Evolutionary conservation across 2,113 vertebrate species (phyloP), one percentile per base, ranked within the genome.

Genomic region (Phoenicopterus ruber): DNA sequence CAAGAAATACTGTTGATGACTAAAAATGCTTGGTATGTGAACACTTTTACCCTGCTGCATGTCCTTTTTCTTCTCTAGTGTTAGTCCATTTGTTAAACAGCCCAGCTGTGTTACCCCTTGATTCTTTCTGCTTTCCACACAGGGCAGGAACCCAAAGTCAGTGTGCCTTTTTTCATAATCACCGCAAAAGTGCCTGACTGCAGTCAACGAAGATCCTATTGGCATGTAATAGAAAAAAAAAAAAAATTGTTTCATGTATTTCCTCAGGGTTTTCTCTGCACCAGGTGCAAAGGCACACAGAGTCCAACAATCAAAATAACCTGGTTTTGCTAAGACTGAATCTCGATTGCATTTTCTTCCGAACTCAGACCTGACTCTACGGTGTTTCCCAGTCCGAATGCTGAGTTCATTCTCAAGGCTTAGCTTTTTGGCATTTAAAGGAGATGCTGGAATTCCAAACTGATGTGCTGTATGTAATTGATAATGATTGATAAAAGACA

Each of bases 401-500:
- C 67, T 73, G 82, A 49, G 50, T 78, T 91, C 29, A 13, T 88
- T 92, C 55, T 80, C 71, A 65, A 82, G 59, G 66, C 65, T 87
- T 59, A 73, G 72, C 19, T 79, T 86, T 65, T 78, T 17, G 9
- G 31, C 66, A 31, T 92, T 57, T 70, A 73, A 92, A 86, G 94
- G 90, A 96, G 91, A 94, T 92, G 92, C 28, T 95, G 98, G 97
- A 98, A 98, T 98, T 97, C 97, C 91, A 91, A 87, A 55, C 95
- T 96, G 96, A 97, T 97, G 97, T 97, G 96, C 95, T 98, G 94
- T 78, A 83, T 98, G 97, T 98, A 98, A 98, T 98, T 98, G 98
- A 98, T 97, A 98, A 96, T 94, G 96, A 98, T 98, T 98, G 98
- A 98, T 98, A 98, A 98, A 98, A 98, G 98, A 98, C 97, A 98